Percentiles rank a stretch among this genome's conserved stretches.
Conservation (phyloP, 1,140 invertebrate species). For the Trissolcus basalis region DNA sequence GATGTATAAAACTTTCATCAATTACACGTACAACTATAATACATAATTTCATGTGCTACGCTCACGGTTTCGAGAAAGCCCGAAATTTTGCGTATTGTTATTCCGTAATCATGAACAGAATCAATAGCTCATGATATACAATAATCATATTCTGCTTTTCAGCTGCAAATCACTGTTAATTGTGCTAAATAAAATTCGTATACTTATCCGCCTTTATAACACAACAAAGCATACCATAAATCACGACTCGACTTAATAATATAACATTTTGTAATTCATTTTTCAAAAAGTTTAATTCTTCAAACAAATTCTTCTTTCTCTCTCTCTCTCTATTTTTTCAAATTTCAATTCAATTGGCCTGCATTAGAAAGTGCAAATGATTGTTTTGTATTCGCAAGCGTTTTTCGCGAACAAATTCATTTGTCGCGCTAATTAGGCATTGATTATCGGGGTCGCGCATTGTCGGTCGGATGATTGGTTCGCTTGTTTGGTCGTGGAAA, state of each 20-base stretch:
- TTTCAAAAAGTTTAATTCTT: too few relatives aligned
- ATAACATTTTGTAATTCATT: too few relatives aligned
- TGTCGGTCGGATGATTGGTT: slow-evolving; percentile 37
- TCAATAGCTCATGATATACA: slow-evolving; percentile 58
- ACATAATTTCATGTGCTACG: slow-evolving; percentile 58
- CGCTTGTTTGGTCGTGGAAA: slow-evolving; percentile 45
- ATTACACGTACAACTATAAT: slow-evolving; percentile 61
- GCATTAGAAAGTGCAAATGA: neutral
- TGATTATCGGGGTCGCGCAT: slow-evolving; percentile 45
- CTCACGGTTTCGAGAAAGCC: slow-evolving; percentile 50
- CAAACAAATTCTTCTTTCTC: neutral
- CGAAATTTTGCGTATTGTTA: slow-evolving; percentile 57
- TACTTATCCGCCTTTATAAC: neutral
- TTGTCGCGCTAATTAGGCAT: slow-evolving; percentile 38
- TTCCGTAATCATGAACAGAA: slow-evolving; percentile 53
- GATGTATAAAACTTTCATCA: slow-evolving; percentile 63
- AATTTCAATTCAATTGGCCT: neutral
- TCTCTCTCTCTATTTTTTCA: neutral
- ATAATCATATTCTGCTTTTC: slow-evolving; percentile 57
- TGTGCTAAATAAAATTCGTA: slow-evolving; percentile 21
- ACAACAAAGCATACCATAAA: too few relatives aligned
- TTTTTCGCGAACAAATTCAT: slow-evolving; percentile 11
- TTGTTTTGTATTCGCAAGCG: slow-evolving; percentile 1
- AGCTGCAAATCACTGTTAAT: slow-evolving; percentile 52
- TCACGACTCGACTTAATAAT: too few relatives aligned